Base-by-base conservation (phyloP, 2,888 invertebrate species). In the Dicyrtoma fusca region DNA sequence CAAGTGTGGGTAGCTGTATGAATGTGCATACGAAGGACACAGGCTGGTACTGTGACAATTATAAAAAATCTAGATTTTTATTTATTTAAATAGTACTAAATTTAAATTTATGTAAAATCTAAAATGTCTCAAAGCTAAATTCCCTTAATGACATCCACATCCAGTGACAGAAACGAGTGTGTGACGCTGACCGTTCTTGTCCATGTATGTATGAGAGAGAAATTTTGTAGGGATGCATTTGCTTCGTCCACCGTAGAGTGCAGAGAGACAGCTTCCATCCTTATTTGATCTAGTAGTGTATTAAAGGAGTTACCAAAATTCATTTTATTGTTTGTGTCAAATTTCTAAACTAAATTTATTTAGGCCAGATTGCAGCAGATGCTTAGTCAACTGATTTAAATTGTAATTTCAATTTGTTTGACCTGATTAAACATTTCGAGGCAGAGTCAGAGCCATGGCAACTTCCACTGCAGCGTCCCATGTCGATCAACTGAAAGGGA, bases 391-490 rank as follows among this genome's bases (percentile, higher is more conserved):
- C n/a, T n/a, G n/a, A n/a, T n/a, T n/a, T n/a, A n/a, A n/a, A n/a
- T n/a, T n/a, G n/a, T n/a, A n/a, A n/a, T n/a, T n/a, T n/a, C n/a
- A n/a, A n/a, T n/a, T n/a, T n/a, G n/a, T n/a, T n/a, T n/a, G n/a
- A 80, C 81, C 81, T 75, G n/a, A 79, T 26, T 21, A 81, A 77
- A 77, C 81, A 81, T 75, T 80, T 80, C 59, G 80, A 78, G 68
- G 78, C 73, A 64, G 75, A 72, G 34, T 78, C 75, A 26, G 72
- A 69, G 51, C 70, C 82, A 14, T 82, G 81, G 78, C 85, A 85
- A 44, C 81, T 81, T 23, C 85, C 85, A 62, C 83, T 82, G 73
- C 85, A 85, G 73, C 83, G 82, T 8, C 85, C 85, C 51, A 85
- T 83, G 78, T 85, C 84, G 76, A 85, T 84, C 78, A 83, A 81